Conservation (phyloP, 2,797 vertebrate genomes). For the Eospalax fontanierii region DNA sequence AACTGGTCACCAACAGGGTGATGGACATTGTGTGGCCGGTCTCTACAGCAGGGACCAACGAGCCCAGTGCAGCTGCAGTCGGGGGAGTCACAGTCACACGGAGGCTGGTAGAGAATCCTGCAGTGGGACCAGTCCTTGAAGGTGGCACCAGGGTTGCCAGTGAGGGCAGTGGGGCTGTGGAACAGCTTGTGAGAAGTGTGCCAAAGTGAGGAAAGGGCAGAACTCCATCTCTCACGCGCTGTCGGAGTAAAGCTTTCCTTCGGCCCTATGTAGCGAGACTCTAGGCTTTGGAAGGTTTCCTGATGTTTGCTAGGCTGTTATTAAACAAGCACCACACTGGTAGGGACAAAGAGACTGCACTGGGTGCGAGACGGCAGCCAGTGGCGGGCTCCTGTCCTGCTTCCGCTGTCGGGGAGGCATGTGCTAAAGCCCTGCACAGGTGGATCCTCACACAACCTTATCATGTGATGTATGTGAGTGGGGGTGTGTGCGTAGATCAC, state of each 20-base stretch:
- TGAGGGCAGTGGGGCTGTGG: neutral
- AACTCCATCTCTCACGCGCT: neutral
- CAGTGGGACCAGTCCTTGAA: neutral
- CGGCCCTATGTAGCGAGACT: neutral
- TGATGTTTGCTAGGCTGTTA: neutral
- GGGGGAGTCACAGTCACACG: neutral
- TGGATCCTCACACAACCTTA: neutral
- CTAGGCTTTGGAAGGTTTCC: neutral
- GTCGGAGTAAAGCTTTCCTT: neutral
- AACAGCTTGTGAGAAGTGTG: too few relatives aligned
- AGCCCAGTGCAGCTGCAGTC: neutral
- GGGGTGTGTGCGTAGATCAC: neutral
- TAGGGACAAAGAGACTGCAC: neutral
- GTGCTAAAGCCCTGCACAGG: neutral
- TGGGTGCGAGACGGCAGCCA: neutral
- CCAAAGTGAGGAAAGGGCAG: too few relatives aligned
- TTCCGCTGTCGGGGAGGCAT: neutral
- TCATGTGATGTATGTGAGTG: neutral
- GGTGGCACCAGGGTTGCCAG: fast-evolving
- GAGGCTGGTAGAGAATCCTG: neutral
- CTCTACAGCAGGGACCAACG: neutral
- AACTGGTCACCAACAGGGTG: neutral
- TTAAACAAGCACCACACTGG: neutral
- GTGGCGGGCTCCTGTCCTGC: neutral
- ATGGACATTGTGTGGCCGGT: fast-evolving